A percentile compares a stretch with the other conserved stretches of the same genome.
Evolutionary conservation across 2,113 vertebrate genomes (phyloP).

Genomic region (Eretmodus cyanostictus): DNA sequence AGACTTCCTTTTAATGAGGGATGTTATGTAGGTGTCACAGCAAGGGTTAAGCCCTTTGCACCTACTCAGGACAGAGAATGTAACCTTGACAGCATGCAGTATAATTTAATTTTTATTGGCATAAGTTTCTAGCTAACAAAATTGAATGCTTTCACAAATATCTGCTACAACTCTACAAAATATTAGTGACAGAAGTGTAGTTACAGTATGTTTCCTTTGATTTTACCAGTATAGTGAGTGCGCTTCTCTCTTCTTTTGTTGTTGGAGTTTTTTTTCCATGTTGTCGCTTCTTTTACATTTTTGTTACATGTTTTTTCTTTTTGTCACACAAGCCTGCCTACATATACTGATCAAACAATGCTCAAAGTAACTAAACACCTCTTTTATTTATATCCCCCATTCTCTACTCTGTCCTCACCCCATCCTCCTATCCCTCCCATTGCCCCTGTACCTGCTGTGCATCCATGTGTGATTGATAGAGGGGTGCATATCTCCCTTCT

Average conservation of each 20-base stretch:
- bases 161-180: background rate
- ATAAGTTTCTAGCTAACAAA: background rate
- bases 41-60: background rate
- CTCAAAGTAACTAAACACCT: slow-evolving; percentile 4
- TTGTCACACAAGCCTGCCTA: background rate
- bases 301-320: background rate
- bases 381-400: slow-evolving; percentile 30
- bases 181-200: background rate
- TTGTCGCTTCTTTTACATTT: background rate
- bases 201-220: background rate
- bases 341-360: slow-evolving; percentile 6
- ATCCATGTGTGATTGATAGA: slow-evolving; percentile 57
- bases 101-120: background rate
- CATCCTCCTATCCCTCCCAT: slow-evolving; percentile 2
- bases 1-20: background rate
- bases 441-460: slow-evolving; percentile 46
- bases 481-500: slow-evolving; percentile 27
- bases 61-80: background rate
- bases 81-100: background rate
- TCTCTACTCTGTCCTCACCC: background rate
- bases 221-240: background rate
- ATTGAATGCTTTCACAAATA: background rate
- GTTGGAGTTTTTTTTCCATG: rapidly evolving
- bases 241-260: background rate
- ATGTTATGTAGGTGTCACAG: background rate